Conservation (phyloP, 2,797 vertebrate genomes). For the Gallinago stenura region DNA sequence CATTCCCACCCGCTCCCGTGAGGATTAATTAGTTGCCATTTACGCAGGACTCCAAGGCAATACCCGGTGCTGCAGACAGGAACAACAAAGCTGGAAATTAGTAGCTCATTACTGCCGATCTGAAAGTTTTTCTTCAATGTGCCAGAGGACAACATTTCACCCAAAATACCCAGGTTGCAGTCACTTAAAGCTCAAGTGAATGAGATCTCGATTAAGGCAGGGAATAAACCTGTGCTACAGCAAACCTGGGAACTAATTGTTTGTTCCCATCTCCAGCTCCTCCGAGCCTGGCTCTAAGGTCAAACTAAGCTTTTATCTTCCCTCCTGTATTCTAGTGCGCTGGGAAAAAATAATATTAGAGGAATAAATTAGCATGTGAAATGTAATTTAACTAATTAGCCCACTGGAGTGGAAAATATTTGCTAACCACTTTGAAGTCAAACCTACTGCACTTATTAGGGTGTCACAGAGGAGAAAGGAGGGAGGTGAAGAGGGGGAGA, state of each 20-base stretch:
- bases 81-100: neutral
- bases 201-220: neutral
- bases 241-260: neutral
- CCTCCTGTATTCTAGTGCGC: neutral
- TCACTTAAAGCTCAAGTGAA: neutral
- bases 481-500: neutral
- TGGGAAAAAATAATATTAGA: neutral
- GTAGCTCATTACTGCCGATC: neutral
- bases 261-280: constrained; percentile 14
- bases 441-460: neutral
- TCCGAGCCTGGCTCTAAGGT: constrained; percentile 36
- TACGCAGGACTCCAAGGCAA: neutral
- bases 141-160: neutral
- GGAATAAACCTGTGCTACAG: neutral
- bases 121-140: neutral
- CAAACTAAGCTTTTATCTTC: constrained; percentile 52
- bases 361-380: constrained; percentile 68
- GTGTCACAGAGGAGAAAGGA: neutral
- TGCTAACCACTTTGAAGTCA: constrained; percentile 57
- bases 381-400: constrained; percentile 69
- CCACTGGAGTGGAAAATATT: constrained; percentile 55
- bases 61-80: neutral
- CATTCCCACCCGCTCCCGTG: neutral
- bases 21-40: neutral
- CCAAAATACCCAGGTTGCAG: neutral